phyloP scores from a whole-genome alignment of 1,140 invertebrate genomes.

The Cepaea nemoralis region DNA sequence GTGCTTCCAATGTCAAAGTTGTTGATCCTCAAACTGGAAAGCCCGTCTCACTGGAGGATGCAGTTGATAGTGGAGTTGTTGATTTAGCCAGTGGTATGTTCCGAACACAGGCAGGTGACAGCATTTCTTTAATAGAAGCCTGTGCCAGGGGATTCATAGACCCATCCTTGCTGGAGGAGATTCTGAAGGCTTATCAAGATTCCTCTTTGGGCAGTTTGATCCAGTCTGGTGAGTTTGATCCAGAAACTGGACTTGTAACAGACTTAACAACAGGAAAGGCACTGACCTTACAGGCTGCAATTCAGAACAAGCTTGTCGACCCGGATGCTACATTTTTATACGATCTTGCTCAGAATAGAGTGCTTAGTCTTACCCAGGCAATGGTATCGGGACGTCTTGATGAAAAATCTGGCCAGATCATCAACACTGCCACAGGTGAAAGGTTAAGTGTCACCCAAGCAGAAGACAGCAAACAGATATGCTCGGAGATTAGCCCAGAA shows the following conservation, averaged over 20 bases:
- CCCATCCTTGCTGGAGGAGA: constrained; percentile 80
- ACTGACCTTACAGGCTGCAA: constrained; percentile 78
- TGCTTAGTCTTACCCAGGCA: constrained; percentile 58
- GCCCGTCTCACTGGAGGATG: constrained; percentile 80
- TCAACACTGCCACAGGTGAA: constrained; percentile 56
- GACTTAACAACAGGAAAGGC: constrained; percentile 74
- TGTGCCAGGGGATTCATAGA: constrained; percentile 86
- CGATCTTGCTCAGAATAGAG: constrained; percentile 56
- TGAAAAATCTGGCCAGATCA: constrained; percentile 58
- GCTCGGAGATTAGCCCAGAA: constrained; percentile 56
- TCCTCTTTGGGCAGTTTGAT: constrained; percentile 72
- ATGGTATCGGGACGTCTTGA: constrained; percentile 61
- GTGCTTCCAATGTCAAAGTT: constrained; percentile 82
- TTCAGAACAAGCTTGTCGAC: constrained; percentile 82
- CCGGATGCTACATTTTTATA: constrained; percentile 74
- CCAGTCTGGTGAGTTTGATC: constrained; percentile 86
- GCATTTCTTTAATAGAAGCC: constrained; percentile 85
- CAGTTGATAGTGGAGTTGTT: constrained; percentile 83
- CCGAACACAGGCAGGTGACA: constrained; percentile 66
- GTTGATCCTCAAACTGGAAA: constrained; percentile 82
- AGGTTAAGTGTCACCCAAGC: constrained; percentile 61
- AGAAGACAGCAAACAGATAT: constrained; percentile 52
- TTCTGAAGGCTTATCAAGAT: constrained; percentile 62
- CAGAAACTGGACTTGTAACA: constrained; percentile 76
- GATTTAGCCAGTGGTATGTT: constrained; percentile 68